Percentiles rank a stretch among this genome's conserved stretches.
These are phyloP conservation scores for Colossoma macropomum DNA, from an alignment of 2,113 vertebrate species.

Conservation along the genomic window DNA sequence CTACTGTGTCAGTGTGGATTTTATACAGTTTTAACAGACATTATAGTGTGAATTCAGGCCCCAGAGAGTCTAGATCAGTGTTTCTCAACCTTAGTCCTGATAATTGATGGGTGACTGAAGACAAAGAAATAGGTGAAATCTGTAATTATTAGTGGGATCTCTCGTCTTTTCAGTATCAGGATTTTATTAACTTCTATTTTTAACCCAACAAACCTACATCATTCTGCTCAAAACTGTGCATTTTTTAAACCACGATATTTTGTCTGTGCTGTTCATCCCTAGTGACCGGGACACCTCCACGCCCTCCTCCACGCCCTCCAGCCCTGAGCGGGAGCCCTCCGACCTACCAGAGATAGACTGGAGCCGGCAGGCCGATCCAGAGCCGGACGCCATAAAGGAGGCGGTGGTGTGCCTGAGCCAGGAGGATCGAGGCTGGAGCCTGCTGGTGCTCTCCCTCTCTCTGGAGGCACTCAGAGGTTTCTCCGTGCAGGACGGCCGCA, in stretches of 20 bases:
- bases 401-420: slow-evolving; percentile 82
- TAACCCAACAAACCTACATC: no score
- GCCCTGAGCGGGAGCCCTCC: slow-evolving; percentile 37
- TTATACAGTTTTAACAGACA: no score
- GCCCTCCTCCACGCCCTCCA: slow-evolving; percentile 39
- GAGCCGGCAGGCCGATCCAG: slow-evolving; percentile 73
- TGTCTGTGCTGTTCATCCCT: neutral
- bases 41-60: no score
- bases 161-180: no score
- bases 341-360: slow-evolving; percentile 73
- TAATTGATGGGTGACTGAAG: no score
- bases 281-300: slow-evolving; percentile 47
- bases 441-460: slow-evolving; percentile 88
- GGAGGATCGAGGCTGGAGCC: slow-evolving; percentile 77
- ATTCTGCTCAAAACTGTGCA: no score
- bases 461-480: slow-evolving; percentile 87
- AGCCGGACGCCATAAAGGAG: slow-evolving; percentile 91
- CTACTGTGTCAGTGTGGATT: no score
- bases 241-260: neutral
- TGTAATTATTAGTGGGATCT: no score
- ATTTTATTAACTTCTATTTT: no score
- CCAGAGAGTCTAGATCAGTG: no score
- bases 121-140: no score
- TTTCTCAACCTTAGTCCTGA: no score
- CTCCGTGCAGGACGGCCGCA: slow-evolving; percentile 75